Percentiles rank a stretch among this genome's conserved stretches.
phyloP scores from a whole-genome alignment of 2,113 vertebrate genomes.

The Calidris pygmaea region DNA sequence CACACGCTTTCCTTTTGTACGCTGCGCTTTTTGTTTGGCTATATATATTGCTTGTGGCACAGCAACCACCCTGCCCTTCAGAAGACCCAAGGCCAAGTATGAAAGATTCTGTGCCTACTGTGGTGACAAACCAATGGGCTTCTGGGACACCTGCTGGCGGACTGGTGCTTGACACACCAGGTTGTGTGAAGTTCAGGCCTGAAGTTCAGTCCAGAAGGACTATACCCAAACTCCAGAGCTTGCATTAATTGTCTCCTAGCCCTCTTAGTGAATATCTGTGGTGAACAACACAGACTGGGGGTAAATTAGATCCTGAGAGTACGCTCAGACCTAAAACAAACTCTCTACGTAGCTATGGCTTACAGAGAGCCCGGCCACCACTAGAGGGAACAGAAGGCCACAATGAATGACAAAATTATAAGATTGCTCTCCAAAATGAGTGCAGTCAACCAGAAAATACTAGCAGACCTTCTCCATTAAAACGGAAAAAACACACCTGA shows the following conservation, averaged over 20 bases:
- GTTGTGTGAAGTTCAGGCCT: neutral
- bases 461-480: neutral
- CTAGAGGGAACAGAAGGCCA: constrained; percentile 64
- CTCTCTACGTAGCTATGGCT: neutral
- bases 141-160: constrained; percentile 39
- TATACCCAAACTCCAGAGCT: neutral
- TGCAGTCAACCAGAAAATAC: neutral
- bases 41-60: neutral
- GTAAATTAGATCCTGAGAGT: neutral
- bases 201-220: neutral
- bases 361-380: constrained; percentile 6
- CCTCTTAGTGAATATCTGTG: neutral
- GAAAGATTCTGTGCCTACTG: neutral
- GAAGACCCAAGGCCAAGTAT: neutral
- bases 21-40: neutral
- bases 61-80: neutral
- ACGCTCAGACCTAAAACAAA: neutral
- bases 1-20: neutral
- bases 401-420: neutral
- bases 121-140: neutral
- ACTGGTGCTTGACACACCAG: neutral
- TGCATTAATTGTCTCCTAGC: neutral
- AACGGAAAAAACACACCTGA: neutral
- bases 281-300: neutral
- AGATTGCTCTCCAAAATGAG: constrained; percentile 1